A percentile compares a stretch with the other conserved stretches of the same genome.
Evolutionary conservation across 2,113 vertebrate genomes (phyloP).

Genomic region (Cyanistes caeruleus): DNA sequence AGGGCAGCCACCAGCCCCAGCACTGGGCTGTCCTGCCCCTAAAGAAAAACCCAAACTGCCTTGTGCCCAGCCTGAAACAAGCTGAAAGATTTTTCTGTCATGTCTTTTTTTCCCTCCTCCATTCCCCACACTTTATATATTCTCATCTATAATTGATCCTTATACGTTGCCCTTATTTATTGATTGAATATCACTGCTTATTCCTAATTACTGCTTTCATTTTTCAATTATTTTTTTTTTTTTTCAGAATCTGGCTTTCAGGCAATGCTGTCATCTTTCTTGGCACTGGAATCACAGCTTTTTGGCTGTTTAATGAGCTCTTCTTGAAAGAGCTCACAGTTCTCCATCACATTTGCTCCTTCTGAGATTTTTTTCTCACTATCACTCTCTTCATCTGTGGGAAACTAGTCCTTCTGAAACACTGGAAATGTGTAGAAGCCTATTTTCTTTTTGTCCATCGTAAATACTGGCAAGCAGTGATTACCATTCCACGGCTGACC

Average conservation of each 20-base stretch:
- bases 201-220: neutral
- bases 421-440: neutral
- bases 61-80: neutral
- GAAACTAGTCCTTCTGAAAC: neutral
- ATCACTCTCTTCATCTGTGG: neutral
- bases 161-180: neutral
- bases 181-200: neutral
- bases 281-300: neutral
- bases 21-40: neutral
- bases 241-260: neutral
- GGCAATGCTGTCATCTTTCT: neutral
- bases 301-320: slow-evolving; percentile 11
- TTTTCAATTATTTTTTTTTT: neutral
- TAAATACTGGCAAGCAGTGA: neutral
- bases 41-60: neutral
- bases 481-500: neutral
- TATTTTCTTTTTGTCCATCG: neutral
- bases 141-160: neutral
- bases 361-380: neutral
- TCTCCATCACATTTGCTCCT: neutral
- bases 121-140: neutral
- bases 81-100: neutral
- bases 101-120: neutral
- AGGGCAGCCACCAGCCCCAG: neutral
- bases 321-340: neutral